These are phyloP conservation scores for Ceriagrion tenellum DNA, from an alignment of 2,888 invertebrate genomes.

Conservation along the genomic window DNA sequence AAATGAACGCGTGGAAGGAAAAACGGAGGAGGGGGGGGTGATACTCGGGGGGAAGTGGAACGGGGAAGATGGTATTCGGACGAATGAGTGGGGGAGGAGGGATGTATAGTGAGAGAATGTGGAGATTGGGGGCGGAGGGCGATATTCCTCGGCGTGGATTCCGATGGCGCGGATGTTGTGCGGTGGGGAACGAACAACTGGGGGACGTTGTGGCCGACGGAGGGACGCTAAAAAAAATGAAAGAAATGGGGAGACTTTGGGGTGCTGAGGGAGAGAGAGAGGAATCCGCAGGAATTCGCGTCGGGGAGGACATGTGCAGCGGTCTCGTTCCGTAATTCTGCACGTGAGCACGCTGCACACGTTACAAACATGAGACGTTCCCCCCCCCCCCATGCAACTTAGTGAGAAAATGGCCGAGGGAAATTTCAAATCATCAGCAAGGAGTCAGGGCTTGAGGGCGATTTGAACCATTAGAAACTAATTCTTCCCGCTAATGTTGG, in stretches of 20 bases:
- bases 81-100: background rate
- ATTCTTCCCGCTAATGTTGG: no score
- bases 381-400: background rate
- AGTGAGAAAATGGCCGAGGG: background rate
- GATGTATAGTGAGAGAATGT: background rate
- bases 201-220: background rate
- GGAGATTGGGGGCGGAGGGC: background rate
- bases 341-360: background rate
- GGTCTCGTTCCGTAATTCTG: background rate
- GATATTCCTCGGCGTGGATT: no score
- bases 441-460: no score
- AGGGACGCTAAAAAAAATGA: no score
- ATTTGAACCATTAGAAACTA: no score
- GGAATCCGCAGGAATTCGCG: background rate
- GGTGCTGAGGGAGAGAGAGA: background rate
- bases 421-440: no score
- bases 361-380: background rate
- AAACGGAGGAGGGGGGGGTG: background rate
- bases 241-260: no score
- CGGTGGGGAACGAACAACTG: background rate
- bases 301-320: background rate
- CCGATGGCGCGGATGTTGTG: conserved; percentile 3
- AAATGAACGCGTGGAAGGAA: no score
- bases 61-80: no score
- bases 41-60: no score